These are phyloP conservation scores for Drosophila saltans DNA, from an alignment of 1,140 invertebrate species.

Conservation along the genomic window DNA sequence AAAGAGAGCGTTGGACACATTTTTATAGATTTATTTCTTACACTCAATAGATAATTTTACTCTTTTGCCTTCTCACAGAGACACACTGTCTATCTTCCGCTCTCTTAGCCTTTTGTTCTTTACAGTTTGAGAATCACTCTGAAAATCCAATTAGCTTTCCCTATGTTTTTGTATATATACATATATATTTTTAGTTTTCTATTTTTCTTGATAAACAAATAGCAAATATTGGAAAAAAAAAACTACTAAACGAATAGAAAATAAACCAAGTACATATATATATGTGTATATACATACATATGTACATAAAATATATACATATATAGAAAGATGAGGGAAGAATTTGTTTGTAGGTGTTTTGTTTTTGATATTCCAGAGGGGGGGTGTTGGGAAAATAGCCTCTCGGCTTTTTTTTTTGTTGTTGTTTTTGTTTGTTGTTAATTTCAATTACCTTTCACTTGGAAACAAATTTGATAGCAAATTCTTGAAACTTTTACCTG, in stretches of 20 bases:
- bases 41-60: not conserved
- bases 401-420: constrained; percentile 1
- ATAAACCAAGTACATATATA: constrained; percentile 13
- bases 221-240: constrained; percentile 36
- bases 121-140: constrained; percentile 1
- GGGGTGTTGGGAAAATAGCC: constrained; percentile 10
- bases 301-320: no score
- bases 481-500: constrained; percentile 58
- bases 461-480: constrained; percentile 34
- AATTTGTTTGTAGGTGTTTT: not conserved
- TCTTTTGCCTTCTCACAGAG: not conserved
- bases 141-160: constrained; percentile 67
- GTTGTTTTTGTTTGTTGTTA: not conserved
- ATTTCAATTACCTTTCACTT: constrained; percentile 55
- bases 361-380: not conserved
- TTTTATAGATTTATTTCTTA: not conserved
- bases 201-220: constrained; percentile 47
- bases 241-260: constrained; percentile 11
- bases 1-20: not conserved
- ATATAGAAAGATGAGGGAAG: no score
- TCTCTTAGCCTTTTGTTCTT: not conserved
- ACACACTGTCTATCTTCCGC: not conserved
- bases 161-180: constrained; percentile 41
- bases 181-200: constrained; percentile 66
- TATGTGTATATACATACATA: no score